phyloP scores from a whole-genome alignment of 2,797 vertebrate genomes.

The Odontamblyopus rebecca region DNA sequence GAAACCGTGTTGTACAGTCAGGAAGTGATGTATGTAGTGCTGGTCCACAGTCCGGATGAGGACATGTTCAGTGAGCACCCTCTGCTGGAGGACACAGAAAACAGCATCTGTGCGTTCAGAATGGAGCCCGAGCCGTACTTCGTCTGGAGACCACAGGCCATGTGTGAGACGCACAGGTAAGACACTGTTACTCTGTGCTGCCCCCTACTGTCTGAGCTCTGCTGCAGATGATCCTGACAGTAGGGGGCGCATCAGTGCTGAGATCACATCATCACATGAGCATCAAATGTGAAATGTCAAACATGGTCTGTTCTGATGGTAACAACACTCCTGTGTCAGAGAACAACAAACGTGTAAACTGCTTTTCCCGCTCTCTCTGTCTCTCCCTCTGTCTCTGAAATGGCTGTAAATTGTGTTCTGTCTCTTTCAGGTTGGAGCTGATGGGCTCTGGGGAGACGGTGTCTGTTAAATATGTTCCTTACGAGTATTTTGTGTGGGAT shows the following conservation, averaged over 20 bases:
- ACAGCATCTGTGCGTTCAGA: background rate
- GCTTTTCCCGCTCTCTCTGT: too few species aligned
- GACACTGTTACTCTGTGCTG: too few species aligned
- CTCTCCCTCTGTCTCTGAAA: background rate
- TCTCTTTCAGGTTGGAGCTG: too few species aligned
- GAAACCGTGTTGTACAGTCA: background rate
- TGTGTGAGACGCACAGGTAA: background rate
- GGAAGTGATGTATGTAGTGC: slow-evolving; percentile 4
- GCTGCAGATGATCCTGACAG: too few species aligned
- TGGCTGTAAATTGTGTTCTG: background rate
- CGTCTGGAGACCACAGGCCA: background rate
- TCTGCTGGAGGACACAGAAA: background rate
- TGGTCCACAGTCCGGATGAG: background rate
- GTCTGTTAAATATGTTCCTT: background rate
- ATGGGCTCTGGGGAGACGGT: too few species aligned
- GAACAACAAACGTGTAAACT: too few species aligned
- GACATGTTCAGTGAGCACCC: background rate
- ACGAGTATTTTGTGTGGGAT: background rate
- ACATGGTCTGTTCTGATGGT: too few species aligned
- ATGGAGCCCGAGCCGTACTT: background rate
- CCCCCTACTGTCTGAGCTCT: too few species aligned
- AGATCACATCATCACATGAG: too few species aligned
- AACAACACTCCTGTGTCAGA: too few species aligned
- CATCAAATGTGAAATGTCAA: too few species aligned
- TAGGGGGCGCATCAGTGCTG: too few species aligned